Base-by-base conservation (phyloP, 1,140 invertebrate genomes). In the Drosophila suzukii region DNA sequence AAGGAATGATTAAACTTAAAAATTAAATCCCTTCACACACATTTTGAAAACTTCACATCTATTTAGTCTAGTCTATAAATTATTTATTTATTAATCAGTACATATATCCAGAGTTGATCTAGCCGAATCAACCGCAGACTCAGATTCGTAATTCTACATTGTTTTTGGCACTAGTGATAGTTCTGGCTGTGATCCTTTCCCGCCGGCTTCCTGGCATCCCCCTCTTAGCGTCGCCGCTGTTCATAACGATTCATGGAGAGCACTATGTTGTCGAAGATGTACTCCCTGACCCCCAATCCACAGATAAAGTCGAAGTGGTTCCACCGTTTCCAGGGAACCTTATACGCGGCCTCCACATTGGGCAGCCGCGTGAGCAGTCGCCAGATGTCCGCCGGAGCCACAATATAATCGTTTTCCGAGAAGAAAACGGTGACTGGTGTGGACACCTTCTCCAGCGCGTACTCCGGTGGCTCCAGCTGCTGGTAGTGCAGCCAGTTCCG, bases 281-380 rank as follows among this genome's bases (percentile, higher is more conserved):
- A 91, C 66, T 92, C 91, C 60, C 94, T 93, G 0, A 94, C 94
- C 39, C 94, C 93, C 38, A 93, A 93, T 0, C 95, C 95, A 92
- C 94, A 96, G 66, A 95, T 94, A 92, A 96, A 96, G 91, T 96
- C 96, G 75, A 96, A 93, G 80, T 96, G 95, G 90, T 95, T 96
- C 93, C 96, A 97, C 20, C 94, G 92, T 43, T 93, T 92, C 61
- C 94, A 93, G 0, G 94, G 93, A 2, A 96, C 93, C 84, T 93
- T 92, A 44, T 92, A 92, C 8, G 84, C 76, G 7, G 88, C 84
- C 27, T 82, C 73, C 53, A 84, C 93, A 90, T 89, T 92, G 49
- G 57, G 89, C 43, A 92, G 50, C 1, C 91, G 84, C 10, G 67
- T 67, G 0, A 92, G 90, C 36, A 96, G 90, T 70, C 91, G 92